These are phyloP conservation scores for Pinna nobilis DNA, from an alignment of 1,140 invertebrate genomes.

Conservation along the genomic window DNA sequence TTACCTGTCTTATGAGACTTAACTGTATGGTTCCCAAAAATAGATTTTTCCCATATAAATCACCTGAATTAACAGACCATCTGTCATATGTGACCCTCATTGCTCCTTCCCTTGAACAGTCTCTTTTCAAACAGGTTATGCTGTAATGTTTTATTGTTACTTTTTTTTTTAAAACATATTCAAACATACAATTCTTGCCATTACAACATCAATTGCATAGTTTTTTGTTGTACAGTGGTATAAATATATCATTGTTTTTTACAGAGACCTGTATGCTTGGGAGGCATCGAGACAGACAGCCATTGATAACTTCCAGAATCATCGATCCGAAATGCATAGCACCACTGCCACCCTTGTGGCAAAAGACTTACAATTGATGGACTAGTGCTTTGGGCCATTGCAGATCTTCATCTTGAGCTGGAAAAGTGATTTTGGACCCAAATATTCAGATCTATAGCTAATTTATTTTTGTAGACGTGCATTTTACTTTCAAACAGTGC, in stretches of 20 bases:
- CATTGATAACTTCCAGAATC: conserved; percentile 83
- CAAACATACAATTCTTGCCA: neutral
- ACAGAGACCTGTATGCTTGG: conserved; percentile 89
- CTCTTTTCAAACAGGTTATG: no score
- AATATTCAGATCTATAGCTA: no score
- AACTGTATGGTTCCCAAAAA: no score
- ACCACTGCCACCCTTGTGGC: conserved; percentile 83
- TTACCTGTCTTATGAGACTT: no score
- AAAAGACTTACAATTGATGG: conserved; percentile 84
- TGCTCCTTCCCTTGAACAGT: no score
- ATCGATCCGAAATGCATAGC: conserved; percentile 88
- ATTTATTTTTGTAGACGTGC: no score
- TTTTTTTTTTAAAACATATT: neutral
- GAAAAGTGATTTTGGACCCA: no score
- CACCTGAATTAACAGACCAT: no score
- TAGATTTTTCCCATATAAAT: no score
- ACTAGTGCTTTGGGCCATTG: neutral
- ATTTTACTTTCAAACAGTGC: no score
- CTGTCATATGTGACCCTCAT: no score
- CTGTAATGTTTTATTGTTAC: neutral
- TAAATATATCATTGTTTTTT: conserved; percentile 29
- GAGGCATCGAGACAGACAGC: conserved; percentile 80
- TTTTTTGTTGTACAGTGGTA: neutral
- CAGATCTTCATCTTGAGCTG: no score
- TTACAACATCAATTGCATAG: neutral